Conservation (phyloP, 2,113 vertebrate genomes). For the Vulpes lagopus region DNA sequence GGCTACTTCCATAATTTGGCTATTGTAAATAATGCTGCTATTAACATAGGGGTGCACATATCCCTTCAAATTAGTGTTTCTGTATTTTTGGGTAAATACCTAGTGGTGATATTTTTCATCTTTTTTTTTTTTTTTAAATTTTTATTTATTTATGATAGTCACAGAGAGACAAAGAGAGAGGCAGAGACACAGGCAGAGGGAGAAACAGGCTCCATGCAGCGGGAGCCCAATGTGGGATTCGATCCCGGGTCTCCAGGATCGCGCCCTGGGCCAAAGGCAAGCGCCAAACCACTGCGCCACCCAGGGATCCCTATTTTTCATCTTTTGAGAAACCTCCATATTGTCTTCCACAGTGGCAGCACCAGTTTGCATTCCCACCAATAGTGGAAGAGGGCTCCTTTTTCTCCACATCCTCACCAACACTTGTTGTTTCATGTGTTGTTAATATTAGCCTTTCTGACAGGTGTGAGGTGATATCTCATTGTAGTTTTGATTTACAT, state of each 20-base stretch:
- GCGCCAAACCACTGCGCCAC: too few species aligned
- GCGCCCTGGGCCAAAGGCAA: too few species aligned
- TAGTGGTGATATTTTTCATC: background rate
- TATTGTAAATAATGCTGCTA: too few species aligned
- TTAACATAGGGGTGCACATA: background rate
- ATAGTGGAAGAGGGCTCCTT: background rate
- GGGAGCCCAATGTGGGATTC: too few species aligned
- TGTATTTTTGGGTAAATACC: background rate
- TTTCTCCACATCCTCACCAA: background rate
- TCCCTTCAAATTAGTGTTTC: background rate
- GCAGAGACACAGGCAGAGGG: too few species aligned
- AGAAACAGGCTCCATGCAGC: too few species aligned
- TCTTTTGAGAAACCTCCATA: background rate
- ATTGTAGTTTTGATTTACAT: background rate
- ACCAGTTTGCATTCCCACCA: background rate
- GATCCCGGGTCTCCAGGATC: too few species aligned
- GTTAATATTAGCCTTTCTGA: background rate
- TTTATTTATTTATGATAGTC: too few species aligned
- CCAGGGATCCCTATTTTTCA: too few species aligned
- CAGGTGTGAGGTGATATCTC: background rate
- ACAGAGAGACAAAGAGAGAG: too few species aligned
- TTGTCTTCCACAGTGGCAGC: background rate
- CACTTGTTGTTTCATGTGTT: background rate
- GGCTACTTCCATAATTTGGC: too few species aligned
- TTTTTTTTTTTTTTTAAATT: too few species aligned